Base-by-base conservation (phyloP, 2,113 vertebrate genomes). In the Poicephalus meyeri region DNA sequence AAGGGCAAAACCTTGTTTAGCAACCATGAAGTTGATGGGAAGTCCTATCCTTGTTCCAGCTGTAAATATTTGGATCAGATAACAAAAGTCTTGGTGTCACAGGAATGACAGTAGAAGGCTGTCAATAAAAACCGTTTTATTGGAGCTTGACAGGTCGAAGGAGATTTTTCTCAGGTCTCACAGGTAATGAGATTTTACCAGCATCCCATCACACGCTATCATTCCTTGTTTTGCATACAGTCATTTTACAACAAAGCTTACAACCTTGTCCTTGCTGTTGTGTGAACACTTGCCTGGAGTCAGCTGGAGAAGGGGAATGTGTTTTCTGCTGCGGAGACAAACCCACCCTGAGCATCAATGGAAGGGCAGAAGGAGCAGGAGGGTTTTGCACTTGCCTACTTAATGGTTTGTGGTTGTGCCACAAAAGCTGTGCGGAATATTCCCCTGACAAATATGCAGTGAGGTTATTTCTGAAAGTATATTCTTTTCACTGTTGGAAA, bases 401-500 rank as follows among this genome's bases (percentile, higher is more conserved):
- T 13, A 20, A 7, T 1, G 0, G 4, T 9, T 24, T 11, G 21
- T 4, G 21, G 5, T 55, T 15, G 16, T 39, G 39, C 31, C 31
- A 21, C 31, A 10, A 8, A 6, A 8, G 33, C 66, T 24, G 28
- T 14, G 71, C 28, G 58, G 37, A 71, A 35, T 23, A 9, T 39
- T 35, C 42, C 11, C 8, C 0, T 14, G 23, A 15, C 12, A 46
- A 24, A 35, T 20, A 7, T 0, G 5, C 2, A 9, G 7, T 5
- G 9, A 25, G 33, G 8, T 11, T 70, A 23, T 44, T 88, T 56
- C 37, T 73, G 55, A 46, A 70, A 46, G 50, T 6, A 17, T 8
- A 10, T 58, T 55, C 35, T 50, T 63, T 19, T 31, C 46, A 24
- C 1, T 3, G 8, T 26, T 14, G 16, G 37, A 60, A 65, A 47